Evolutionary conservation across 2,113 vertebrate species (phyloP).

Genomic region (Ellobius talpinus): DNA sequence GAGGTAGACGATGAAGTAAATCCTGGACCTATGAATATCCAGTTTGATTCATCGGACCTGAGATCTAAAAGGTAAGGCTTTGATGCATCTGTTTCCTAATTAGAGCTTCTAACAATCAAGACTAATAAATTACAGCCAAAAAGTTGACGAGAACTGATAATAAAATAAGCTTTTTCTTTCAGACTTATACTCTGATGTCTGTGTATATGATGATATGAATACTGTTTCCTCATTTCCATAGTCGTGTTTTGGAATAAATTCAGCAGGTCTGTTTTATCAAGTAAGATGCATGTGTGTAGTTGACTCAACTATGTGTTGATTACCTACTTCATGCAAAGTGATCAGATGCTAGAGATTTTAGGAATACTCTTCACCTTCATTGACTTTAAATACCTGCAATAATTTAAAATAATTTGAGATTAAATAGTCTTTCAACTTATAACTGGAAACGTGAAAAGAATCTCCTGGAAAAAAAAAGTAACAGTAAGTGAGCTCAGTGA

Average conservation of each 20-base stretch:
- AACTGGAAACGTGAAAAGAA: background rate
- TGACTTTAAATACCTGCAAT: background rate
- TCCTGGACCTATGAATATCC: conserved; percentile 87
- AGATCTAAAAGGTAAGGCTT: conserved; percentile 86
- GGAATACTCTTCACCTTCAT: background rate
- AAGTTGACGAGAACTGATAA: background rate
- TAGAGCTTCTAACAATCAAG: conserved; percentile 34
- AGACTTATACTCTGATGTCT: background rate
- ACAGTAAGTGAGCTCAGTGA: background rate
- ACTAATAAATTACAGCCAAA: background rate
- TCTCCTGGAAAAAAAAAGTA: background rate
- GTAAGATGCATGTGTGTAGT: background rate
- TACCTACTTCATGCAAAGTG: background rate
- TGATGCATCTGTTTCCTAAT: conserved; percentile 24
- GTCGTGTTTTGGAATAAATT: background rate
- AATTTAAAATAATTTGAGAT: conserved; percentile 32
- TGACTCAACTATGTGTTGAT: background rate
- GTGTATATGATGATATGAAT: background rate
- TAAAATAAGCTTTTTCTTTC: conserved; percentile 17
- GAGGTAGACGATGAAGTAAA: conserved; percentile 79
- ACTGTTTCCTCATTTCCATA: background rate
- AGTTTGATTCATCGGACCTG: conserved; percentile 86
- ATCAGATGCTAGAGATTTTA: background rate
- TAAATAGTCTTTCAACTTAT: conserved; percentile 35
- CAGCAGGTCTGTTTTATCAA: conserved; percentile 22